Evolutionary conservation across 2,888 invertebrate species (phyloP), one percentile per base, ranked within the genome.

Genomic region (Drosophila tanythrix): DNA sequence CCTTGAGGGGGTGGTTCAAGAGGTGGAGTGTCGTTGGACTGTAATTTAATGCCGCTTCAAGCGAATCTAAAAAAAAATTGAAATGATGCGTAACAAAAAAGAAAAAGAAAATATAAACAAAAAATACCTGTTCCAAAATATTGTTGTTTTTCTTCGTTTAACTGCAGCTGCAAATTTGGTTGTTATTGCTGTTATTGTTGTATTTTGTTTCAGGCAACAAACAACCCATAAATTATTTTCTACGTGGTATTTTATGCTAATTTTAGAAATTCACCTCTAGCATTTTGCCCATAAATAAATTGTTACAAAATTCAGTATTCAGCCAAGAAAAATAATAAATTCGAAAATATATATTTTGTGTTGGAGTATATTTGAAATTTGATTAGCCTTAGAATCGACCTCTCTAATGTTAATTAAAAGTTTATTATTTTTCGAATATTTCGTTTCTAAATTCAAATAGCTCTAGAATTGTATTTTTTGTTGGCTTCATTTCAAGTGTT

Each of bases 1-100:
- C 18, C 8, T 18, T 38, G 15, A 25, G 46, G 15, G 46, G 25
- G 15, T 25, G 15, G 46, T 46, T 46, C 11, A 13, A n/a, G 18
- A 15, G 6, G 38, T 13, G 35, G 8, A 15, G 56, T 48, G 64
- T 57, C 66, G 64, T 63, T 65, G 69, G 69, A 13, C 38, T 69
- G 83, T 77, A 82, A 89, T 80, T 80, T 76, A 76, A 85, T 70
- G 72, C 77, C 72, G 61, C 70, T 85, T 78, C 75, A 78, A 74
- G 85, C 74, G 50, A 71, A 31, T 74, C 67, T 46, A 52, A 46
- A 70, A 46, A 33, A 21, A 70, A 69, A 73, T 74, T 52, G 62
- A 76, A 76, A 63, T 77, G 66, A 66, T 74, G 73, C 71, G 64
- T 68, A 60, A 64, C 57, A 68, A 15, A 25, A 21, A 46, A 25